Evolutionary conservation across 2,797 vertebrate species (phyloP).

Genomic region (Myotis vivesi): DNA sequence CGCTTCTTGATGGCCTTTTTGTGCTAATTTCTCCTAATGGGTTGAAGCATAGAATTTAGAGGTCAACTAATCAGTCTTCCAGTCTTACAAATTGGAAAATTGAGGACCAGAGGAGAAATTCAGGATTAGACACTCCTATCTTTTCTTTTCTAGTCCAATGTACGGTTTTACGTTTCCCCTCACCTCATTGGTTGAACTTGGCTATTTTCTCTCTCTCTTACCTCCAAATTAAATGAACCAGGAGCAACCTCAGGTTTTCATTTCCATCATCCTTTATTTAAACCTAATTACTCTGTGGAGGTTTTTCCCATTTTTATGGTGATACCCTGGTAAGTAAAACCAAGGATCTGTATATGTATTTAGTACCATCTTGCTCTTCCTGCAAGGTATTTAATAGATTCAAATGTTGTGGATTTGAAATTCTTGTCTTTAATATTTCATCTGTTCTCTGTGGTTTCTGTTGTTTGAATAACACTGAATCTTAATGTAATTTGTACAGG

Average conservation of each 20-base stretch:
- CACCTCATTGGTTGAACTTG: background rate
- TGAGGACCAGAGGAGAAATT: slow-evolving; percentile 2
- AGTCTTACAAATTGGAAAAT: slow-evolving; percentile 37
- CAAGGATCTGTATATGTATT: background rate
- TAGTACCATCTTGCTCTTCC: background rate
- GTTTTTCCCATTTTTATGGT: background rate
- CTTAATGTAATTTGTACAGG: slow-evolving; percentile 84
- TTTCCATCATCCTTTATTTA: slow-evolving; percentile 25
- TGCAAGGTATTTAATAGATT: background rate
- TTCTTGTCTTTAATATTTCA: slow-evolving; percentile 26
- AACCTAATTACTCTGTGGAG: slow-evolving; percentile 4
- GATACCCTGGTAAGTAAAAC: background rate
- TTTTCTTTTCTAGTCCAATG: background rate
- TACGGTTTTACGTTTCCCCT: background rate
- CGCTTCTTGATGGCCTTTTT: background rate
- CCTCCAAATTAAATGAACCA: slow-evolving; percentile 16
- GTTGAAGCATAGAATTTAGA: slow-evolving; percentile 12
- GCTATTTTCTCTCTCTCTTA: background rate
- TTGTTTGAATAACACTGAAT: slow-evolving; percentile 53
- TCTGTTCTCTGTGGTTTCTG: background rate
- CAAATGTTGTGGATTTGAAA: slow-evolving; percentile 32
- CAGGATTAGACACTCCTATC: background rate
- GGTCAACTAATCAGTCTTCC: background rate
- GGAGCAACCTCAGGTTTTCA: background rate
- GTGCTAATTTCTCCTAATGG: background rate